Percentiles rank a stretch among this genome's conserved stretches.
These are phyloP conservation scores for Cettia cetti DNA, from an alignment of 2,113 vertebrate genomes.

Conservation along the genomic window DNA sequence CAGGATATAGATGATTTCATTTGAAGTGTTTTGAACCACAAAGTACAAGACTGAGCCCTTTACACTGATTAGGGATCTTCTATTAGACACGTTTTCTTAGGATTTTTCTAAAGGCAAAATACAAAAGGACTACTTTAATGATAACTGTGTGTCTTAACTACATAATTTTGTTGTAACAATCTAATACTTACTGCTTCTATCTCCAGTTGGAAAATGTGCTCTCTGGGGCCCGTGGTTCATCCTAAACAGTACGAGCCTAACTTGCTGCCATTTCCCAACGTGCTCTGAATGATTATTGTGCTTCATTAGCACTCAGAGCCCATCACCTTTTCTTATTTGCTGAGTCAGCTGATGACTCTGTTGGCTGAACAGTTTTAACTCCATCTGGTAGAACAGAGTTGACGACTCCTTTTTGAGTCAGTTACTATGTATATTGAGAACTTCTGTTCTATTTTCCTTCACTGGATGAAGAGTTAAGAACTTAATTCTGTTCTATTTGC, in stretches of 20 bases:
- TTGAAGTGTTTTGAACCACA: neutral
- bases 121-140: neutral
- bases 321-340: neutral
- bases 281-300: neutral
- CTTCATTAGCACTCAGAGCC: neutral
- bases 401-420: slow-evolving; percentile 4
- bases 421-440: neutral
- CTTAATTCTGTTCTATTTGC: neutral
- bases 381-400: neutral
- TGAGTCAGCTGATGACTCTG: neutral
- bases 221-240: neutral
- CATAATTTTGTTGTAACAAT: neutral
- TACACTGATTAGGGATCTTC: neutral
- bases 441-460: neutral
- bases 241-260: neutral
- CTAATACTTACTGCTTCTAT: neutral
- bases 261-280: neutral
- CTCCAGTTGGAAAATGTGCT: slow-evolving; percentile 2
- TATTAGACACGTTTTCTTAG: neutral
- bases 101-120: neutral
- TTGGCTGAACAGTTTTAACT: neutral
- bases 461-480: too few relatives aligned
- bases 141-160: neutral
- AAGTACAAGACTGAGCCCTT: neutral
- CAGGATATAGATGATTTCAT: neutral